Base-by-base conservation (phyloP, 2,113 vertebrate species). In the Clarias gariepinus region DNA sequence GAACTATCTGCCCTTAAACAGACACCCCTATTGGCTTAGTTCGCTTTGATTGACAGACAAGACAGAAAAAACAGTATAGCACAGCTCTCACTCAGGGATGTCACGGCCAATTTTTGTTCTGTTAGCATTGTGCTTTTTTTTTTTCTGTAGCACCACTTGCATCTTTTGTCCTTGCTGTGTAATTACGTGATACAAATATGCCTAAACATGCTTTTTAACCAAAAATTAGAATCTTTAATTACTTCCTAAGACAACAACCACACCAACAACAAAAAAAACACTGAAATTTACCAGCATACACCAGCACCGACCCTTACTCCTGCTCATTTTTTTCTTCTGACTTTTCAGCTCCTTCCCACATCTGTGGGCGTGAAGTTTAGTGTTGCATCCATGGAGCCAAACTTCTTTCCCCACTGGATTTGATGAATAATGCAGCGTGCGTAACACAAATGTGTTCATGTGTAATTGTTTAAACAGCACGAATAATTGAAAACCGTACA, bases 381-480 rank as follows among this genome's bases (percentile, higher is more conserved):
- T 36, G 36, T 86, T 52, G 64, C 19, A 19, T 83, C 57, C 28
- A 4, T 53, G n/a, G 13, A 87, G 81, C 68, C 58, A 61, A 81
- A 86, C 64, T 61, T 81, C 53, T 16, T 82, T 88, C 73, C 74
- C 60, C 60, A 18, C 64, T 82, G 77, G 84, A 82, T 77, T 63
- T 61, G 85, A 86, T 90, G 89, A 90, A 90, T 86, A 90, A 90
- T 90, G 83, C 87, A 88, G 58, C 61, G 36, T 47, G 74, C 73
- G 84, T 85, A 86, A 86, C 86, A 83, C 4, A 52, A 87, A 74
- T 85, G 85, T 86, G 87, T 85, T 83, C 79, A 78, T 90, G 81
- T 90, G 89, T 88, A 90, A 90, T 90, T 90, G 87, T 88, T 90
- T 88, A 88, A 90, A 90, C 89, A 88, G 87, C 89, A 88, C 68